Evolutionary conservation across 1,140 invertebrate species (phyloP), one percentile per base, ranked within the genome.

Genomic region (Drosophila ohnishii): DNA sequence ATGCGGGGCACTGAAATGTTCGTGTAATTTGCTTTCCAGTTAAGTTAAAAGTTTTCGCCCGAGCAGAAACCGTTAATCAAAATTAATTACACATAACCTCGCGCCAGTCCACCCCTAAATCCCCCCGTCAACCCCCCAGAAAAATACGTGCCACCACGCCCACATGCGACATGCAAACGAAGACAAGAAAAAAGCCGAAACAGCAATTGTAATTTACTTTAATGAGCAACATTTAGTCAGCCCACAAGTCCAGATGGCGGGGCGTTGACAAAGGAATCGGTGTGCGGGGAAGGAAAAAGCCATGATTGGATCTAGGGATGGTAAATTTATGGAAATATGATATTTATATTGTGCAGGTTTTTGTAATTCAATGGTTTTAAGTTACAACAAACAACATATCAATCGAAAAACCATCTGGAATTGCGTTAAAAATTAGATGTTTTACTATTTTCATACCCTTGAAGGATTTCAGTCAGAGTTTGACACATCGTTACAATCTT

Each of bases 171-270:
- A 88, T 88, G 84, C 84, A 88, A 88, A 88, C 72, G 64, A 83
- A 83, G 74, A 51, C 62, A 75, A 55, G 62, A 65, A 75, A 75
- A 44, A 57, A 47, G 51, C 62, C 66, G 53, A 78, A 66, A 51
- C 76, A 74, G 70, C 78, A 83, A 87, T 88, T 83, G 80, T 87
- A 87, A 87, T 87, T 88, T 88, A 78, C 80, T 88, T 87, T 88
- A 88, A 88, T 88, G 80, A 88, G 84, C 76, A 44, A 45, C 83
- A 83, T 83, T 87, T 83, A 88, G 76, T 69, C 71, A 44, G 53
- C 67, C 75, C 65, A 81, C 65, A 61, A 66, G 69, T 75, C 56
- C 83, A 74, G 59, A 51, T 73, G 34, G 45, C 5, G 44, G 34
- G 45, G 47, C 50, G 37, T 8, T 34, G 35, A 19, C 8, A 28